Conservation (phyloP, 2,113 vertebrate genomes). For the Ahaetulla prasina region DNA sequence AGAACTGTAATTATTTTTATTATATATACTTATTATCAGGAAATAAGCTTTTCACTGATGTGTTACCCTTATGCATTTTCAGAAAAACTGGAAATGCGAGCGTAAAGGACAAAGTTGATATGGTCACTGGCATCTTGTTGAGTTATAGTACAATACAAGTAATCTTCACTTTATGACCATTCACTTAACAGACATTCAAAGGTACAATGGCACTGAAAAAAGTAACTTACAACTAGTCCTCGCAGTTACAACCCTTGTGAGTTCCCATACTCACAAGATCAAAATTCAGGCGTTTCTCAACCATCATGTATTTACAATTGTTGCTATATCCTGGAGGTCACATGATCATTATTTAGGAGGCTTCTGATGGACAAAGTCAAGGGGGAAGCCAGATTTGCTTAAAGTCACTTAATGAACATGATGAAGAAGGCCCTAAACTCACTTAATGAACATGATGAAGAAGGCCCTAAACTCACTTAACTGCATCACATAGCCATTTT, state of each 20-base stretch:
- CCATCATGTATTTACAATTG: not conserved
- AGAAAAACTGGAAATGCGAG: slow-evolving; percentile 5
- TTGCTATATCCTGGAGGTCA: not conserved
- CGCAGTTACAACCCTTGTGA: not conserved
- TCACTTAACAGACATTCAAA: not conserved
- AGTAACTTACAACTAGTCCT: not conserved
- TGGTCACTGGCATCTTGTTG: not conserved
- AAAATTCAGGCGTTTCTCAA: not conserved
- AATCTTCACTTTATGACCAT: not conserved
- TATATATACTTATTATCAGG: not conserved
- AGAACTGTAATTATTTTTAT: not conserved
- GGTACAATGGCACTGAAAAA: not conserved
- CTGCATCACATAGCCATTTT: not conserved
- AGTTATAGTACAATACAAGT: not conserved
- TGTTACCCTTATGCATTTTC: not conserved
- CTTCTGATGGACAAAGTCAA: not conserved
- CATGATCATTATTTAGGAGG: not conserved
- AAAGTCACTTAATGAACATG: not conserved
- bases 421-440: not conserved
- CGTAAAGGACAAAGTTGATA: not conserved
- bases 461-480: too few relatives aligned
- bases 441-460: not conserved
- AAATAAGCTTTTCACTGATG: not conserved
- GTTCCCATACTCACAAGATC: not conserved
- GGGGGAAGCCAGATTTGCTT: not conserved